Base-by-base conservation (phyloP, 2,797 vertebrate species). In the Enteromius viviparus region DNA sequence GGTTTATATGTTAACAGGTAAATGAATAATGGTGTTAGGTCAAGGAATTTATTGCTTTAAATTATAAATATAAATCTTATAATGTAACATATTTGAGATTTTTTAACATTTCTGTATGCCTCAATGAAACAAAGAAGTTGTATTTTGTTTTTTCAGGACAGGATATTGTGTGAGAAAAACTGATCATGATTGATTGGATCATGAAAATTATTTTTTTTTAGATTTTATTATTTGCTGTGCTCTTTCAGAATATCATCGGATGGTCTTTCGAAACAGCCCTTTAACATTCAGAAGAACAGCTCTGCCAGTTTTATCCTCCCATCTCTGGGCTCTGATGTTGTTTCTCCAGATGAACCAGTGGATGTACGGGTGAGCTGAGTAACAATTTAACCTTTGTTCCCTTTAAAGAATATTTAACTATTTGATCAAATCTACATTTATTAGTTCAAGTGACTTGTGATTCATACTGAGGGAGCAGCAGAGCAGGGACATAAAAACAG, bases 1-100 rank as follows among this genome's bases (percentile, higher is more conserved):
- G 94, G 94, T 1, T 90, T 98, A 85, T 99, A 97, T 64, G 96
- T 96, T 49, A 95, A 96, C 92, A 98, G 97, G 98, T 98, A 94
- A 86, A 88, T 76, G 19, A 53, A 51, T 8, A 32, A 14, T 12
- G 5, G 37, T 51, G 49, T 4, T 47, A 76, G 32, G 9, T 23
- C 32, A 40, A 42, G 11, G 26, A 15, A 32, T 34, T 32, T 62
- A 62, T 62, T 34, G 29, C 19, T 15, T 34, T 19, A 29, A 65
- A 65, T 19, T 26, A 15, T 60, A 60, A 65, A 65, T 23, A 12
- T 64, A 64, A 64, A 64, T 17, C 29, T 7, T 29, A 34, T 17
- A 32, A 15, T 34, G 5, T 8, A 65, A 65, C 15, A 7, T 32
- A 65, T 64, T 29, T 64, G 29, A 26, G 29, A 8, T 64, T 2